Base-by-base conservation (phyloP, 2,113 vertebrate genomes). In the Petromus typicus region DNA sequence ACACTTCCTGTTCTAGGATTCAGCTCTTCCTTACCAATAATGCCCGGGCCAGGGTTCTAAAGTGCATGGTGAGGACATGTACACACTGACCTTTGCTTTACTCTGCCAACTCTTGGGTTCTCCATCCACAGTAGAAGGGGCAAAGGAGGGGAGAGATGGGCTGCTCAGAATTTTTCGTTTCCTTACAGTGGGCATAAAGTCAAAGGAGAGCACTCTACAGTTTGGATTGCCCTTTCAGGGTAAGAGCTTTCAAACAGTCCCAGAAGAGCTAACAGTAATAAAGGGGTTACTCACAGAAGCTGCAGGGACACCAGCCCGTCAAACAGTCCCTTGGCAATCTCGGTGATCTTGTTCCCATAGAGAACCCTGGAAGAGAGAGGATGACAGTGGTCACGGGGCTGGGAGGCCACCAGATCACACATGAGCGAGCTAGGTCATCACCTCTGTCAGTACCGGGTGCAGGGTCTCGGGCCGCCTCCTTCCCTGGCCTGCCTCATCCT, bases 301-400 rank as follows among this genome's bases (percentile, higher is more conserved):
- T 99, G 99, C 78, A 99, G 98, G 95, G 99, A 99, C 96, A 99
- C 99, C 92, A 99, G 99, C 97, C 99, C 99, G 96, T 99, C 99
- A 98, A 99, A 99, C 94, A 99, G 98, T 94, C 99, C 99, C 97
- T 99, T 99, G 97, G 99, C 99, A 96, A 99, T 99, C 98, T 99
- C 99, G 0, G 99, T 98, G 98, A 99, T 99, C 98, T 99, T 99
- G 99, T 99, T 99, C 97, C 99, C 99, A 79, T 99, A 99, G 51
- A 99, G 99, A 57, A 99, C 99, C 98, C 99, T 99, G 98, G 94
- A 98, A 98, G 96, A 97, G 97, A 97, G 75, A 75, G 86, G 96
- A 96, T 97, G 97, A 96, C 45, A 40, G 32, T 0, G 0, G 67
- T 96, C 51, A 92, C 27, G 0, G 0, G 0, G 1, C 22, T 20